These are phyloP conservation scores for Leptinotarsa undecemlineata DNA, from an alignment of 1,140 invertebrate genomes.

Conservation along the genomic window DNA sequence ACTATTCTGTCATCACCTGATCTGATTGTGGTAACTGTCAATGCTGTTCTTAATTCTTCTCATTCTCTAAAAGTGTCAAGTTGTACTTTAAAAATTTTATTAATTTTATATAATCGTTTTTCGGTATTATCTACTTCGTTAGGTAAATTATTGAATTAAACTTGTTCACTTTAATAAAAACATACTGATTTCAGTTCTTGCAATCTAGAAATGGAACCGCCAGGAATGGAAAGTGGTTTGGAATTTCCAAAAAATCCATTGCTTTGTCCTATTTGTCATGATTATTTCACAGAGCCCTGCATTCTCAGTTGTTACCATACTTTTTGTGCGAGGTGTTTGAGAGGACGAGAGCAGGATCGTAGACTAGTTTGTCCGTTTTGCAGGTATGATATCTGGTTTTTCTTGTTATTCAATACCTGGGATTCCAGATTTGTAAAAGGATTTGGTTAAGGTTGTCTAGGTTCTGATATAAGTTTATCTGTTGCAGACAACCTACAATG, in stretches of 20 bases:
- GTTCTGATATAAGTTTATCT: neutral
- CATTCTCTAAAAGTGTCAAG: too few relatives aligned
- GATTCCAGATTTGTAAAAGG: too few relatives aligned
- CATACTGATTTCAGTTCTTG: constrained; percentile 38
- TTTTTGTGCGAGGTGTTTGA: constrained; percentile 68
- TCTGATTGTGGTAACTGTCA: too few relatives aligned
- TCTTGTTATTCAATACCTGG: too few relatives aligned
- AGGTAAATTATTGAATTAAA: constrained; percentile 39
- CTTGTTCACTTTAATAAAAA: neutral
- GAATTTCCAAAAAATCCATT: constrained; percentile 63
- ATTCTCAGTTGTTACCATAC: constrained; percentile 71
- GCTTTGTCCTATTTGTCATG: constrained; percentile 68
- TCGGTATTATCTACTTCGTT: constrained; percentile 51
- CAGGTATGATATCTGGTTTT: constrained; percentile 56
- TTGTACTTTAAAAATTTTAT: neutral
- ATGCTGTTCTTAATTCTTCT: too few relatives aligned
- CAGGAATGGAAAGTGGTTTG: constrained; percentile 49
- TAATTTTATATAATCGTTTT: constrained; percentile 16
- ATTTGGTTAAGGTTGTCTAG: too few relatives aligned
- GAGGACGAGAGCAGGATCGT: constrained; percentile 63
- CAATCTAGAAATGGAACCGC: constrained; percentile 48
- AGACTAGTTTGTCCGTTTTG: constrained; percentile 69
- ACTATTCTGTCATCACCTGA: too few relatives aligned
- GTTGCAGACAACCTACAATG: constrained; percentile 61
- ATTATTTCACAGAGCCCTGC: constrained; percentile 70